These are phyloP conservation scores for Lomographa bimaculata DNA, from an alignment of 2,888 invertebrate species.

Conservation along the genomic window DNA sequence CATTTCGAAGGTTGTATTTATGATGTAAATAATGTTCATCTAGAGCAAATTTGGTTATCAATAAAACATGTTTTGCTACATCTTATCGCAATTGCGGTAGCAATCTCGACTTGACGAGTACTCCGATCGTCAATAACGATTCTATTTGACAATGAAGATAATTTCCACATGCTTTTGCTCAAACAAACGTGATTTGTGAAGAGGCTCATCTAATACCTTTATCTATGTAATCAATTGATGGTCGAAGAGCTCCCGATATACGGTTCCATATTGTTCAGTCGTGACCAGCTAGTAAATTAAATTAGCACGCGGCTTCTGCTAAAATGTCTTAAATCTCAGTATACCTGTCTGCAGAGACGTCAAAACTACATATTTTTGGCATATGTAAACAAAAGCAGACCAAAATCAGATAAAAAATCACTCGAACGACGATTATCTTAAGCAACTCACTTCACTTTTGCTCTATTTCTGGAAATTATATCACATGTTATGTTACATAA, in stretches of 20 bases:
- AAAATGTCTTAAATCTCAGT: constrained; percentile 38
- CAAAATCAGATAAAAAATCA: constrained; percentile 36
- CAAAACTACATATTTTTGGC: constrained; percentile 30
- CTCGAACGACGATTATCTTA: constrained; percentile 8
- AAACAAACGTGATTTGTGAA: too few relatives aligned
- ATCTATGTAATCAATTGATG: neutral
- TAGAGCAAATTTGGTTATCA: too few relatives aligned
- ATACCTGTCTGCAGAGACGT: constrained; percentile 25
- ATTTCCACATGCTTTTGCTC: too few relatives aligned
- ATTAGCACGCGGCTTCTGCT: constrained; percentile 39
- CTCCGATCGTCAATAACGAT: too few relatives aligned
- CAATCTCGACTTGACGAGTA: too few relatives aligned
- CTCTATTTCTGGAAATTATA: neutral
- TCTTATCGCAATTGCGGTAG: too few relatives aligned
- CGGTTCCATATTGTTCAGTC: constrained; percentile 41
- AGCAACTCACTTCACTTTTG: constrained; percentile 5
- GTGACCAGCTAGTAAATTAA: constrained; percentile 48
- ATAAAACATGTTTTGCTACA: too few relatives aligned
- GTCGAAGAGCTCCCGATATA: constrained; percentile 29
- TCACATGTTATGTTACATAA: neutral
- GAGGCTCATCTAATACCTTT: too few relatives aligned
- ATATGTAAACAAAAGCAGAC: constrained; percentile 46
- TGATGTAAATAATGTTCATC: too few relatives aligned
- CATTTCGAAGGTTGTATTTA: too few relatives aligned
- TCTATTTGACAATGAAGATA: too few relatives aligned